These are phyloP conservation scores for Megaptera novaeangliae DNA, from an alignment of 2,113 vertebrate species.

Conservation along the genomic window DNA sequence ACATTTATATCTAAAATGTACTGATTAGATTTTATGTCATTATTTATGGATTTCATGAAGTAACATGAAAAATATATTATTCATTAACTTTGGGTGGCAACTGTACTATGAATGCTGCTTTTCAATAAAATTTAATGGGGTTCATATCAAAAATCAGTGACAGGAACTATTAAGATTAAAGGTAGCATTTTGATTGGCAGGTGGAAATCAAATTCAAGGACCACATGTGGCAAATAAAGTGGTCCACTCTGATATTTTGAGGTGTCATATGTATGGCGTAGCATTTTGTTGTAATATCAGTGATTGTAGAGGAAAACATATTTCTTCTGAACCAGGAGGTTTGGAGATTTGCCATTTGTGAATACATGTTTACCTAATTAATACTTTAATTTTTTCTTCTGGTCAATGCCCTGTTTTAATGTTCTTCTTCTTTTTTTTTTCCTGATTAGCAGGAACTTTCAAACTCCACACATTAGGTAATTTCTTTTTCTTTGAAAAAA, in stretches of 20 bases:
- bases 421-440: neutral
- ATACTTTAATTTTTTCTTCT: neutral
- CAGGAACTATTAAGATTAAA: neutral
- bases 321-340: neutral
- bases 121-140: neutral
- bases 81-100: neutral
- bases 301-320: neutral
- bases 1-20: neutral
- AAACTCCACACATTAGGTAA: neutral
- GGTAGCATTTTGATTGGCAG: neutral
- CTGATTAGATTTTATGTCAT: neutral
- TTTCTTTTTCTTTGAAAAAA: neutral
- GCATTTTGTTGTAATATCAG: neutral
- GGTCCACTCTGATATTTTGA: neutral
- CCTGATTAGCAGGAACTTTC: neutral
- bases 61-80: constrained; percentile 19
- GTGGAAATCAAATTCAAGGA: constrained; percentile 9
- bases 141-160: constrained; percentile 27
- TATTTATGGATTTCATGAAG: constrained; percentile 14
- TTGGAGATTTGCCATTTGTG: neutral
- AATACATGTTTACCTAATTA: neutral
- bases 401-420: neutral
- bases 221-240: neutral
- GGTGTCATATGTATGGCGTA: neutral
- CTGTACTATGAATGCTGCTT: neutral